These are phyloP conservation scores for Lithosia quadra DNA, from an alignment of 2,888 invertebrate genomes.

Conservation along the genomic window DNA sequence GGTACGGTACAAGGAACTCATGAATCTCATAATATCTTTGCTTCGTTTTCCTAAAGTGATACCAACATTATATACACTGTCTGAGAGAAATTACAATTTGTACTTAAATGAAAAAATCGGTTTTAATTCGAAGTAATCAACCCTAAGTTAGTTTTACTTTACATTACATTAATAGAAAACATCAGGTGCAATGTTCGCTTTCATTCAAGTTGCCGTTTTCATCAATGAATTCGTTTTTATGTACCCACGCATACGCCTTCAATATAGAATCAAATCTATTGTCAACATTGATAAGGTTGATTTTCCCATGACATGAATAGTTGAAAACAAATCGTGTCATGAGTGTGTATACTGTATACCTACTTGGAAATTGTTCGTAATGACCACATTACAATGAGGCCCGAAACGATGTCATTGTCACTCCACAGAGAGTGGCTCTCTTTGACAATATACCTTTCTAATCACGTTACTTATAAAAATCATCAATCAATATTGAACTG, in stretches of 20 bases:
- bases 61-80: background rate
- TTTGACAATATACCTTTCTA: slow-evolving; percentile 53
- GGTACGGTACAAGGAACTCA: too few relatives aligned
- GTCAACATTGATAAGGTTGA: slow-evolving; percentile 26
- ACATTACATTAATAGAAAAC: slow-evolving; percentile 26
- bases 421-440: slow-evolving; percentile 45
- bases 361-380: slow-evolving; percentile 48
- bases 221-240: slow-evolving; percentile 39
- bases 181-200: slow-evolving; percentile 37
- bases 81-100: background rate
- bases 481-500: slow-evolving; percentile 44
- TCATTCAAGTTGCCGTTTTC: slow-evolving; percentile 48
- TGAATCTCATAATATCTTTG: too few relatives aligned
- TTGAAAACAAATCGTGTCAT: slow-evolving; percentile 44
- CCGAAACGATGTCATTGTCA: slow-evolving; percentile 61
- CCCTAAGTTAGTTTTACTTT: background rate
- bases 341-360: slow-evolving; percentile 30
- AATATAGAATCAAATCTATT: slow-evolving; percentile 3
- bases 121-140: background rate
- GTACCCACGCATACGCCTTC: background rate
- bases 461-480: slow-evolving; percentile 31
- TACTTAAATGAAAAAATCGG: background rate
- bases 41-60: too few relatives aligned
- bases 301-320: slow-evolving; percentile 29
- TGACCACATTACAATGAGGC: slow-evolving; percentile 41